Conservation (phyloP, 2,888 invertebrate species). For the Thymelicus sylvestris region DNA sequence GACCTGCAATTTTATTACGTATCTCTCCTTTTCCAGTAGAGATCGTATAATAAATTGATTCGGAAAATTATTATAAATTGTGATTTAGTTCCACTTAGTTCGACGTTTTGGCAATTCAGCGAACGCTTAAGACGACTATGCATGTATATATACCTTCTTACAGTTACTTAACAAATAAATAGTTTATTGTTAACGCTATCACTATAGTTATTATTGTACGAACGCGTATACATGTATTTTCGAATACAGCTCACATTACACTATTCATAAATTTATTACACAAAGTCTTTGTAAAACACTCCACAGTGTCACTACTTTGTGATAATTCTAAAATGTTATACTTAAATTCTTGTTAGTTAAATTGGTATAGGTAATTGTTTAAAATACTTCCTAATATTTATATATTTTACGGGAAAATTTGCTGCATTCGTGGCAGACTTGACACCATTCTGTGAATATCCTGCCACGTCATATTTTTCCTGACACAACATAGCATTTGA, state of each 20-base stretch:
- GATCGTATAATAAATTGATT: too few relatives aligned
- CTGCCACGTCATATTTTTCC: too few relatives aligned
- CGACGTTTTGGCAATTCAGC: slow-evolving; percentile 13
- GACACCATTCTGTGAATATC: too few relatives aligned
- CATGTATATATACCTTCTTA: slow-evolving; percentile 59
- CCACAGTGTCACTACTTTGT: background rate
- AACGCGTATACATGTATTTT: slow-evolving; percentile 83
- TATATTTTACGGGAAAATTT: background rate
- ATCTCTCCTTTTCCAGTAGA: too few relatives aligned
- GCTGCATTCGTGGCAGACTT: too few relatives aligned
- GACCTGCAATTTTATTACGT: too few relatives aligned
- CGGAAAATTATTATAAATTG: too few relatives aligned
- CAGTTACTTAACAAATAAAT: slow-evolving; percentile 74
- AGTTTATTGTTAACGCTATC: slow-evolving; percentile 64
- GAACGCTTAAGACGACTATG: background rate
- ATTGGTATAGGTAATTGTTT: slow-evolving; percentile 1
- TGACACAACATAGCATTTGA: too few relatives aligned
- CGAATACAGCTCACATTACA: slow-evolving; percentile 72
- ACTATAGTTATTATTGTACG: slow-evolving; percentile 81
- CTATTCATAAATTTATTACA: slow-evolving; percentile 39
- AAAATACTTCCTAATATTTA: background rate
- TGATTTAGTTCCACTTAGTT: background rate
- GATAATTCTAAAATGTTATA: background rate
- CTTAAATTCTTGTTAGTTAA: background rate
- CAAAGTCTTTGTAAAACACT: slow-evolving; percentile 14